These are phyloP conservation scores for Pissodes strobi DNA, from an alignment of 1,140 invertebrate species.

Conservation along the genomic window DNA sequence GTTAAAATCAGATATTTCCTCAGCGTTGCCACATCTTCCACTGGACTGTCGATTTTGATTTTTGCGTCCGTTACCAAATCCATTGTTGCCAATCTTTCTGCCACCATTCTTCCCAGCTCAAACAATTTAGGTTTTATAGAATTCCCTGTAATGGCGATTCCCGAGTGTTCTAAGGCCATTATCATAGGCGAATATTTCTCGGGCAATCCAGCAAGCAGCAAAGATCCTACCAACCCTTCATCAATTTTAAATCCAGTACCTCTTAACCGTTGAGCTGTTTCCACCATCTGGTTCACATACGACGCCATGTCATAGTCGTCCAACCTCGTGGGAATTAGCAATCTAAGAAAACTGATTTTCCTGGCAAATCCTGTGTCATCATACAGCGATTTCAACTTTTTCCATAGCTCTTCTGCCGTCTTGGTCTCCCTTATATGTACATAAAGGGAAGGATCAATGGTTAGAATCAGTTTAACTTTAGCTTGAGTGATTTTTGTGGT, in stretches of 20 bases:
- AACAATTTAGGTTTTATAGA: conserved; percentile 31
- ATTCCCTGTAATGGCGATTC: conserved; percentile 28
- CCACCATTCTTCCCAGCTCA: conserved; percentile 9
- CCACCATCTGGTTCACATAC: conserved; percentile 39
- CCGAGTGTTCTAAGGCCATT: conserved; percentile 34
- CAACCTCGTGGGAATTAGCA: conserved; percentile 31
- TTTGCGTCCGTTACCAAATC: not conserved
- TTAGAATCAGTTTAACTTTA: conserved; percentile 37
- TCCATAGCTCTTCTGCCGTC: conserved; percentile 30
- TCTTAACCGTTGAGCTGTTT: conserved; percentile 34
- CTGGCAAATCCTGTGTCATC: conserved; percentile 27
- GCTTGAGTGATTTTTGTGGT: conserved; percentile 29
- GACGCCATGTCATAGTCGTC: conserved; percentile 37
- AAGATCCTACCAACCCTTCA: conserved; percentile 26
- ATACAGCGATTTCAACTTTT: conserved; percentile 28
- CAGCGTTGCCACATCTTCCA: not conserved
- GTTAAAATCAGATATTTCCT: not conserved
- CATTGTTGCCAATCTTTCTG: not conserved
- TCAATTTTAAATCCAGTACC: conserved; percentile 39
- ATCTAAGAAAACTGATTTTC: conserved; percentile 33
- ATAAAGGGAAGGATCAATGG: conserved; percentile 34
- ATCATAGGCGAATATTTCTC: conserved; percentile 36
- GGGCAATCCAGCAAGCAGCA: conserved; percentile 46
- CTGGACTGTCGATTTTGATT: not conserved
- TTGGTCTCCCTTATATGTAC: conserved; percentile 30